phyloP scores from a whole-genome alignment of 1,140 invertebrate genomes.

The Drosophila melanica region DNA sequence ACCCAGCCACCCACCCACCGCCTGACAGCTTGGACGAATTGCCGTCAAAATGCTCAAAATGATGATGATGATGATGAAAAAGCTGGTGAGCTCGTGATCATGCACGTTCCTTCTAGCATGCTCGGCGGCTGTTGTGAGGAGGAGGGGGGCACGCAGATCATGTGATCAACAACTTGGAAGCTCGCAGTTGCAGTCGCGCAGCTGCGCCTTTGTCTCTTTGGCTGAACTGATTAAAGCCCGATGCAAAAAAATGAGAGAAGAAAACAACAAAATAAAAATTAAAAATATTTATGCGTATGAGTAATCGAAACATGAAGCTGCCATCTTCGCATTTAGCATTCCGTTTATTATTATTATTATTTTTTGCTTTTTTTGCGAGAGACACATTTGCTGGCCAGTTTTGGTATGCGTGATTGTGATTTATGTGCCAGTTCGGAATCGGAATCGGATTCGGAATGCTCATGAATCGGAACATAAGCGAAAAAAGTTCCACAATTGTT shows the following conservation, averaged over 20 bases:
- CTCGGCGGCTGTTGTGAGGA: conserved; percentile 54
- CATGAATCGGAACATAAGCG: conserved; percentile 24
- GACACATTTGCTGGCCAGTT: conserved; percentile 26
- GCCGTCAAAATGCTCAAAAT: conserved; percentile 52
- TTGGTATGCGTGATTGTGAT: conserved; percentile 51
- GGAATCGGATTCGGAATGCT: conserved; percentile 19
- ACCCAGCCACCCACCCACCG: neutral
- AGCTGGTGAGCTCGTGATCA: conserved; percentile 57
- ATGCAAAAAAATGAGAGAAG: conserved; percentile 44
- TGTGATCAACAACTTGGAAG: conserved; percentile 36
- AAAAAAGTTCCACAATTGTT: conserved; percentile 18
- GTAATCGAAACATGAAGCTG: conserved; percentile 45
- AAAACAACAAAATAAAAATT: too few species aligned
- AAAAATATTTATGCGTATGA: conserved; percentile 75
- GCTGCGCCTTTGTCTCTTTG: conserved; percentile 35
- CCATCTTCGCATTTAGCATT: conserved; percentile 30
- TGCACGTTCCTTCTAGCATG: conserved; percentile 53
- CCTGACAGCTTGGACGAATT: conserved; percentile 34
- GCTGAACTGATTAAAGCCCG: conserved; percentile 47
- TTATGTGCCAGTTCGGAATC: conserved; percentile 38
- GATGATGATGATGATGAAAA: conserved; percentile 51
- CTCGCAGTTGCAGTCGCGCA: conserved; percentile 12
- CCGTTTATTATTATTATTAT: conserved; percentile 27
- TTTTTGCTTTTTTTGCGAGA: neutral
- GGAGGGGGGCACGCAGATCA: conserved; percentile 21